Base-by-base conservation (phyloP, 2,797 vertebrate genomes). In the Erethizon dorsatum region DNA sequence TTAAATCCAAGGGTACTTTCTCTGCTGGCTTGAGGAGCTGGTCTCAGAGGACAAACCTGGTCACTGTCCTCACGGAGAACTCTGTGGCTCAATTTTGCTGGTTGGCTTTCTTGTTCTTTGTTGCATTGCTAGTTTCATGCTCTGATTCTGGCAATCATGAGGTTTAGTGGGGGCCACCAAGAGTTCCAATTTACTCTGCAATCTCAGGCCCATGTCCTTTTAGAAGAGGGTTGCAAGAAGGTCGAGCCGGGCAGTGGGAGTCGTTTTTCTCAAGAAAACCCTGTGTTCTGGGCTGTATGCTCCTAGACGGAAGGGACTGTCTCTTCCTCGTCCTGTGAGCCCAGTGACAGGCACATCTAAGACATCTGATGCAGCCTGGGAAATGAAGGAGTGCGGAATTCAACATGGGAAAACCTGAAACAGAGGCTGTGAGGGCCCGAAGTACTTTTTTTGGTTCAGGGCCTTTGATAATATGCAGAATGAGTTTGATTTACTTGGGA, bases 401-500 rank as follows among this genome's bases (percentile, higher is more conserved):
- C 50, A 26, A 69, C 31, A 1, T 41, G 47, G 78, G 63, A 86
- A 83, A 79, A 83, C 22, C 56, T 6, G 57, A 83, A 17, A 50
- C 33, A 2, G 17, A 9, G 26, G 31, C 56, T 15, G 56, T 5
- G 54, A 67, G 33, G 52, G 45, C 45, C 45, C 12, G 31, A 45
- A 71, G 45, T 33, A 4, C 37, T 41, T 41, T 67, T 88, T 26
- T 37, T 79, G 63, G 69, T 57, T 41, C 26, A 61, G 78, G 41
- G 20, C 54, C 50, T 92, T 85, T 7, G 84, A 89, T 41, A 67
- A 67, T 41, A 57, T 15, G 61, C 11, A 87, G 57, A 82, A 65
- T 91, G 73, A 6, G 24, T 92, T 93, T 77, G 52, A 92, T 41
- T 95, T 91, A 52, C 91, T 84, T 75, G 86, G 94, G 45, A 77